Conservation (phyloP, 92 coral and sea anemone genomes). For the Epizoanthus ramosus region DNA sequence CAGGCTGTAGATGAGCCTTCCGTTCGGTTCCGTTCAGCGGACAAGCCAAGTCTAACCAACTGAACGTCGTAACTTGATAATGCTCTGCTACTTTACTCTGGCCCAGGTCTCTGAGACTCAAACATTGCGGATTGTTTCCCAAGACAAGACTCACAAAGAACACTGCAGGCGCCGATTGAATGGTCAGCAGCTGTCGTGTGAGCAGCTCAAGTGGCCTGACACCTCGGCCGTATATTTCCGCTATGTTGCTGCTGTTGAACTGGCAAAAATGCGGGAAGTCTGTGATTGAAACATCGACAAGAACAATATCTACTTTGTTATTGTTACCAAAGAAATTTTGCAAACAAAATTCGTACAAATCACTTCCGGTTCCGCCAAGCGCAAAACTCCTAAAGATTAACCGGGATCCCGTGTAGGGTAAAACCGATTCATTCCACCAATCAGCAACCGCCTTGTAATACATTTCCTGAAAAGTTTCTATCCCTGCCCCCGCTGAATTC, state of each 20-base stretch:
- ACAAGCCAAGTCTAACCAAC: conserved; percentile 24
- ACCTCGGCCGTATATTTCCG: not conserved
- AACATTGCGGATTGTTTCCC: not conserved
- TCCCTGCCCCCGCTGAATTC: conserved; percentile 24
- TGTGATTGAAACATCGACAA: conserved; percentile 3
- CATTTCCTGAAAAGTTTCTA: not conserved
- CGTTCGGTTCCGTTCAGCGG: not conserved
- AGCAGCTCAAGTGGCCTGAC: not conserved
- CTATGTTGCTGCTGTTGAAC: not conserved
- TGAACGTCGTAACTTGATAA: conserved; percentile 2
- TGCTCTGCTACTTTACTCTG: conserved; percentile 13
- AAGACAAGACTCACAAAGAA: not conserved
- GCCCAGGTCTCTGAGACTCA: conserved; percentile 11
- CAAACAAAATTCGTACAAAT: conserved; percentile 8
- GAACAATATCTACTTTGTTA: not conserved
- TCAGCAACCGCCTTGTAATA: not conserved
- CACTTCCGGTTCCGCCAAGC: conserved; percentile 19
- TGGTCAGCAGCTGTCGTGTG: not conserved
- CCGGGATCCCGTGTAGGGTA: conserved; percentile 1
- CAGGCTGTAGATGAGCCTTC: not conserved
- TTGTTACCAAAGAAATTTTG: not conserved
- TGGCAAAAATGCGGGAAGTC: not conserved
- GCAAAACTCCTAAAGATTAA: not conserved
- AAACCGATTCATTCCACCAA: conserved; percentile 18
- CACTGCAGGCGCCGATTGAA: conserved; percentile 20